phyloP scores from a whole-genome alignment of 2,888 invertebrate genomes.

The Lamellibrachia columna region DNA sequence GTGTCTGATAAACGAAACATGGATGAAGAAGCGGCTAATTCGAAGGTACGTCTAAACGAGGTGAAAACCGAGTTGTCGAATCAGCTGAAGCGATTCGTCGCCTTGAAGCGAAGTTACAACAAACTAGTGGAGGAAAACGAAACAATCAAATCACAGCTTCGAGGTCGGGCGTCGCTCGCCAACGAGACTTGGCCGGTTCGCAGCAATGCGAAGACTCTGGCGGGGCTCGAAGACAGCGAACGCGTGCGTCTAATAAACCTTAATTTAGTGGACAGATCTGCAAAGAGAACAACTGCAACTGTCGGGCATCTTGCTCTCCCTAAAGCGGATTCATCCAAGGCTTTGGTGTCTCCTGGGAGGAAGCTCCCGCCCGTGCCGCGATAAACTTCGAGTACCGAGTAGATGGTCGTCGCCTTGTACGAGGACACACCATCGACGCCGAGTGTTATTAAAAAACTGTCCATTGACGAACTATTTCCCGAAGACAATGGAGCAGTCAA shows the following conservation, averaged over 20 bases:
- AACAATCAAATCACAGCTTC: slow-evolving; percentile 22
- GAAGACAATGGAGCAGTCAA: background rate
- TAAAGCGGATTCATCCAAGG: background rate
- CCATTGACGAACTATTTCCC: background rate
- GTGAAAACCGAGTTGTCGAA: background rate
- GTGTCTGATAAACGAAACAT: background rate
- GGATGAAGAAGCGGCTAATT: background rate
- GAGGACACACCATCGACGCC: background rate
- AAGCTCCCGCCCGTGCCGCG: background rate
- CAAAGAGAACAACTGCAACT: background rate
- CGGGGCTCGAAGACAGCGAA: background rate
- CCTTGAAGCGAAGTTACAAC: slow-evolving; percentile 27
- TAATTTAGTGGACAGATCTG: background rate
- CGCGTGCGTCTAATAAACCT: background rate
- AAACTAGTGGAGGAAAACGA: slow-evolving; percentile 28
- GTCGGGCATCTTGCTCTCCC: background rate
- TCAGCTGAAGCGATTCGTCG: slow-evolving; percentile 20
- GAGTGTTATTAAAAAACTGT: background rate
- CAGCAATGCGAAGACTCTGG: background rate
- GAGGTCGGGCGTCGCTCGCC: background rate
- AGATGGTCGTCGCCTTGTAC: background rate
- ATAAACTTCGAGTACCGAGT: background rate
- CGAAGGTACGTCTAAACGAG: background rate
- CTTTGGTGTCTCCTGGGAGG: background rate
- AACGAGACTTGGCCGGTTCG: background rate